Conservation (phyloP, 2,888 invertebrate species). For the Agrochola litura region DNA sequence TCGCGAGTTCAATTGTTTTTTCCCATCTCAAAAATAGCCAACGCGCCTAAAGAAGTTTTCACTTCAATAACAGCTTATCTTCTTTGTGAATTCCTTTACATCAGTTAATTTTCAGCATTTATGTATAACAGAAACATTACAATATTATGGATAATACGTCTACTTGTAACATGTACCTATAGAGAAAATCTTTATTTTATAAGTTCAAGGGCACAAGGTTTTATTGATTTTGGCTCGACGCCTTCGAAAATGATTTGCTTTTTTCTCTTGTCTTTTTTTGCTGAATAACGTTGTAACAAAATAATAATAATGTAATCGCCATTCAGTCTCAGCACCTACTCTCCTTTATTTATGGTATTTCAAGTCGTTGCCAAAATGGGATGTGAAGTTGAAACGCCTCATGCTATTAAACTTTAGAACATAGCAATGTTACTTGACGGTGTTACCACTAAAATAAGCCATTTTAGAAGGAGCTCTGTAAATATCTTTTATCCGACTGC, state of each 20-base stretch:
- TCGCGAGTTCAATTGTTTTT: too few relatives aligned
- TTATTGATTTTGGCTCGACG: conserved; percentile 66
- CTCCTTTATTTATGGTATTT: neutral
- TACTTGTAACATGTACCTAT: neutral
- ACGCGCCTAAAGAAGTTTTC: too few relatives aligned
- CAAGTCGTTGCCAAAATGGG: neutral
- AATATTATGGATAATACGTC: neutral
- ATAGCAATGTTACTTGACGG: neutral
- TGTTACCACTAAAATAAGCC: neutral
- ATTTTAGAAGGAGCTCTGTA: neutral
- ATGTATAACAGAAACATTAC: neutral
- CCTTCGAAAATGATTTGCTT: conserved; percentile 56
- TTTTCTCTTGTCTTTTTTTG: conserved; percentile 30
- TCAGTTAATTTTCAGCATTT: neutral
- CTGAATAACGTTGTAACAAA: neutral
- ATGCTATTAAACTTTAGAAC: neutral
- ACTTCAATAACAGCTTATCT: too few relatives aligned
- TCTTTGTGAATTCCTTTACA: neutral
- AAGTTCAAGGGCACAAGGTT: conserved; percentile 54
- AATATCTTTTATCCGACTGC: too few relatives aligned
- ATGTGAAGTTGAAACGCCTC: neutral
- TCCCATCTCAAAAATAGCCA: too few relatives aligned
- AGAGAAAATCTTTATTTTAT: conserved; percentile 20
- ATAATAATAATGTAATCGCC: conserved; percentile 1
- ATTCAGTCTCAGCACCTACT: neutral